Conservation (phyloP, 2,113 vertebrate species). For the Illadopsis cleaveri region DNA sequence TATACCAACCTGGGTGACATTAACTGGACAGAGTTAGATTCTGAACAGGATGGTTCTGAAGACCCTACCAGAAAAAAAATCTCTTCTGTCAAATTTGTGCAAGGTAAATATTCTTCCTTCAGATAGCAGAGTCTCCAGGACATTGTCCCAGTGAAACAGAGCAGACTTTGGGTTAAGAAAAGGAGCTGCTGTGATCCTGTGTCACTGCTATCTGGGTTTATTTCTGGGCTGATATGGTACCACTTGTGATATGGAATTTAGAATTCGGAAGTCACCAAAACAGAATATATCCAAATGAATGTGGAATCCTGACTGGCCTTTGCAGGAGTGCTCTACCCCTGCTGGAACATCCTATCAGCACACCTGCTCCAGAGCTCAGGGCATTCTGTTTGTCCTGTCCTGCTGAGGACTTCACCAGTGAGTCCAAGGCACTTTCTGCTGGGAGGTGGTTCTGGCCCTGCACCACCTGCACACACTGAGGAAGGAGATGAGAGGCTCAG, state of each 20-base stretch:
- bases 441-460: not conserved
- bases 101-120: not conserved
- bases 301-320: not conserved
- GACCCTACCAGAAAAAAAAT: not conserved
- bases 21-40: not conserved
- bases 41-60: not conserved
- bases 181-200: not conserved
- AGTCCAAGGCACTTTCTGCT: not conserved
- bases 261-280: not conserved
- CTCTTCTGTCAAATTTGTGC: not conserved
- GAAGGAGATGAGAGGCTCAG: not conserved
- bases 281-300: not conserved
- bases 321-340: not conserved
- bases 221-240: not conserved
- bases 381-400: not conserved
- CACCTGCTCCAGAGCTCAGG: not conserved
- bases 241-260: not conserved
- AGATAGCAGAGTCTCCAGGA: not conserved
- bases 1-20: not conserved
- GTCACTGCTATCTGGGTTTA: not conserved
- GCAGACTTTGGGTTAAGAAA: not conserved
- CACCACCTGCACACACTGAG: not conserved
- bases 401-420: not conserved
- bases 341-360: not conserved
- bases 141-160: not conserved